Evolutionary conservation across 2,797 vertebrate genomes (phyloP).

Genomic region (Spondyliosoma cantharus): DNA sequence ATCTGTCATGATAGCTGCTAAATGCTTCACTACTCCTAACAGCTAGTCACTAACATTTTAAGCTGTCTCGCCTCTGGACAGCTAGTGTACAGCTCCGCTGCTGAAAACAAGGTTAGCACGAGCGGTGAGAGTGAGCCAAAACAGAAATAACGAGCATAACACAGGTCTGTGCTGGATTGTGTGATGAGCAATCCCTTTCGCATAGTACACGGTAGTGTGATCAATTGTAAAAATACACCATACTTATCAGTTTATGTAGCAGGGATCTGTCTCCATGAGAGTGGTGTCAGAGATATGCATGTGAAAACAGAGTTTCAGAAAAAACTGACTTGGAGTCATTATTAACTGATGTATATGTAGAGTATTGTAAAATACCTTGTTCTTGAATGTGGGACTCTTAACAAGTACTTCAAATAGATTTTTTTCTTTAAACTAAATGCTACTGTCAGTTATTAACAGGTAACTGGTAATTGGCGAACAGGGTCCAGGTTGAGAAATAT

Average conservation of each 20-base stretch:
- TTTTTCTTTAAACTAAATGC: constrained; percentile 13
- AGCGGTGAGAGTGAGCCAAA: not conserved
- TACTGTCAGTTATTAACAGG: not conserved
- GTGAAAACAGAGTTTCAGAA: too few relatives aligned
- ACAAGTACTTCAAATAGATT: not conserved
- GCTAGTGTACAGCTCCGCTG: not conserved
- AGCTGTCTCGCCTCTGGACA: not conserved
- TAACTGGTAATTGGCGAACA: too few relatives aligned
- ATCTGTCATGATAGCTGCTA: not conserved
- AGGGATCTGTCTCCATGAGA: not conserved
- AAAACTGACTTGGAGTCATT: not conserved
- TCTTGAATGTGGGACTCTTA: not conserved
- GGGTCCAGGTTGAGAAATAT: too few relatives aligned
- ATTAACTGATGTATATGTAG: not conserved
- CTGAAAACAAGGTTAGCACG: not conserved
- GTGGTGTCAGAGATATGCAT: not conserved
- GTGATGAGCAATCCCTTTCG: not conserved
- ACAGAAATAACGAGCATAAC: not conserved
- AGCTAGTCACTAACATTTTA: not conserved
- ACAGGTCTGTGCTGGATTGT: not conserved
- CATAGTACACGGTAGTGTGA: not conserved
- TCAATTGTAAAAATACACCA: not conserved
- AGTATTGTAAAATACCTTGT: not conserved
- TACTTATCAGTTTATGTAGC: not conserved
- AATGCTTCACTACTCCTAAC: not conserved